A percentile compares a stretch with the other conserved stretches of the same genome.
Conservation (phyloP, 1,140 invertebrate species). For the Drosophila carrolli region DNA sequence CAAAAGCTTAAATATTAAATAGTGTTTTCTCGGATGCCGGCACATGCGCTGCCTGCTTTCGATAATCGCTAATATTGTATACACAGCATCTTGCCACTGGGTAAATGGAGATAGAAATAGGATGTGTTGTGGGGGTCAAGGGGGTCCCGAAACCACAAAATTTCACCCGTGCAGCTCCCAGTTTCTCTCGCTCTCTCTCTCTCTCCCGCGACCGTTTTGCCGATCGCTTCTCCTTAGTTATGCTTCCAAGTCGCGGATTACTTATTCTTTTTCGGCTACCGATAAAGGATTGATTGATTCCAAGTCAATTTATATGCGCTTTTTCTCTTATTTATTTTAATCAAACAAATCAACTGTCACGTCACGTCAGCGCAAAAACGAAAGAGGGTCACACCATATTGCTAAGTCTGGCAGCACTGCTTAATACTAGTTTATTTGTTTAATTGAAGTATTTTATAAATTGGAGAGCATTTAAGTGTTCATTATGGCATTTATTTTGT, state of each 20-base stretch:
- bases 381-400: slow-evolving; percentile 49
- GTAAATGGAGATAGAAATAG: slow-evolving; percentile 2
- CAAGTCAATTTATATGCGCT: slow-evolving; percentile 39
- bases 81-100: slow-evolving; percentile 67
- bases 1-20: slow-evolving; percentile 64
- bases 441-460: not conserved
- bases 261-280: slow-evolving; percentile 12
- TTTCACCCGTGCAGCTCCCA: slow-evolving; percentile 36
- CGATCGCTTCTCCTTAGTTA: not conserved
- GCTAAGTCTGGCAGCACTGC: not conserved
- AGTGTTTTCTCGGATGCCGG: slow-evolving; percentile 42
- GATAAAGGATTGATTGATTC: slow-evolving; percentile 35
- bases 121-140: not conserved
- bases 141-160: slow-evolving; percentile 40
- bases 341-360: slow-evolving; percentile 80
- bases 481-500: not conserved
- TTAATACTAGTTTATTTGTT: not conserved
- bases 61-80: slow-evolving; percentile 74
- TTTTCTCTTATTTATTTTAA: slow-evolving; percentile 70
- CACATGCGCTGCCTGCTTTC: slow-evolving; percentile 43
- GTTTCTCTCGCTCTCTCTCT: slow-evolving; percentile 17
- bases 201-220: not conserved
- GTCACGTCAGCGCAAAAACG: slow-evolving; percentile 68
- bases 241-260: not conserved
- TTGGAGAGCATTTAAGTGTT: not conserved